These are phyloP conservation scores for Smutsia gigantea DNA, from an alignment of 2,797 vertebrate species.

Conservation along the genomic window DNA sequence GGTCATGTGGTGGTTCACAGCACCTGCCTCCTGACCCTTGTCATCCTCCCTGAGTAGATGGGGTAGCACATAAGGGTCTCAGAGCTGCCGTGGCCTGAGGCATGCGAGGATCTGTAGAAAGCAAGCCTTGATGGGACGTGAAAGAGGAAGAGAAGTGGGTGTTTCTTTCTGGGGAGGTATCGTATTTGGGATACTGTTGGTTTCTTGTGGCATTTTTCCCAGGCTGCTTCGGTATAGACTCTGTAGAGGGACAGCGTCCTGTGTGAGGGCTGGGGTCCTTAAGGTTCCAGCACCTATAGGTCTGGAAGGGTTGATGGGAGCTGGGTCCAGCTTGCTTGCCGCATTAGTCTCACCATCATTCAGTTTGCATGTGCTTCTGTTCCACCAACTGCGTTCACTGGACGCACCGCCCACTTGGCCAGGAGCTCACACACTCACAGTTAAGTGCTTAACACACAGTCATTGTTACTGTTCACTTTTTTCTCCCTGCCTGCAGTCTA, in stretches of 20 bases:
- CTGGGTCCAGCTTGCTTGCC: conserved; percentile 78
- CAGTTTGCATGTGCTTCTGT: not conserved
- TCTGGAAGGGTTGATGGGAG: not conserved
- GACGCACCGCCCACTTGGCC: fast-evolving
- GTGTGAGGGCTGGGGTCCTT: not conserved
- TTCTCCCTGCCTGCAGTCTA: not conserved
- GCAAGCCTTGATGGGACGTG: fast-evolving
- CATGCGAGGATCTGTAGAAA: not conserved
- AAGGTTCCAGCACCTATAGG: fast-evolving
- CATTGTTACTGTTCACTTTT: too few species aligned
- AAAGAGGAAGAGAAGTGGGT: too few species aligned
- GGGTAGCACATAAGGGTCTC: fast-evolving
- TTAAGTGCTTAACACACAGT: not conserved
- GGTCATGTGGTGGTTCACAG: too few species aligned
- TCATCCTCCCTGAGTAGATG: not conserved
- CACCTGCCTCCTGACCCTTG: not conserved
- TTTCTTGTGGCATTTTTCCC: too few species aligned
- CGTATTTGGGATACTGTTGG: fast-evolving
- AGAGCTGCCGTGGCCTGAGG: not conserved
- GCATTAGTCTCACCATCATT: conserved; percentile 70
- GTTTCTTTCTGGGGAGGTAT: not conserved
- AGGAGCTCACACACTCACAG: not conserved
- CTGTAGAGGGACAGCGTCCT: fast-evolving
- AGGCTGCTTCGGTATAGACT: fast-evolving
- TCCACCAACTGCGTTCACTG: fast-evolving